Conservation (phyloP, 2,113 vertebrate species). For the Tragelaphus strepsiceros region DNA sequence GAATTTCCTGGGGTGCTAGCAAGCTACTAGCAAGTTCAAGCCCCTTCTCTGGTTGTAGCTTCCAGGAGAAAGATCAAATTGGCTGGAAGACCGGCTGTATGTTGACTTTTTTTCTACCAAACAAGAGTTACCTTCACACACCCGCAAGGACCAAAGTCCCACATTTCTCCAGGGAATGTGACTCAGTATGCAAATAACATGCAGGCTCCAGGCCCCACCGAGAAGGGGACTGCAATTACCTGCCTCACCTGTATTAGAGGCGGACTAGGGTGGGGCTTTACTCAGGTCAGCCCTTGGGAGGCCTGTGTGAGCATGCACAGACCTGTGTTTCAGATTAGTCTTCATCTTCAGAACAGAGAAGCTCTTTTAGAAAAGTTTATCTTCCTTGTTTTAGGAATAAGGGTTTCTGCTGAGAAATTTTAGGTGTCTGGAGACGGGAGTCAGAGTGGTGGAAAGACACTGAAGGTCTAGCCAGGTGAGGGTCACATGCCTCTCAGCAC, state of each 20-base stretch:
- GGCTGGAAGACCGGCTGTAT: not conserved
- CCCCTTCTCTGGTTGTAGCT: not conserved
- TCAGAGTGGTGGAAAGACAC: not conserved
- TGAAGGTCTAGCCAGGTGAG: not conserved
- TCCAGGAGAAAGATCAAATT: not conserved
- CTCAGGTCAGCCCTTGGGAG: not conserved
- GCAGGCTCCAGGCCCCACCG: not conserved
- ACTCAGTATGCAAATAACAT: slow-evolving; percentile 1
- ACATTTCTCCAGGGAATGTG: not conserved
- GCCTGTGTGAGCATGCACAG: not conserved
- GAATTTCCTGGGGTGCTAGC: not conserved
- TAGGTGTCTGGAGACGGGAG: not conserved
- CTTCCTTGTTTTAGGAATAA: slow-evolving; percentile 27
- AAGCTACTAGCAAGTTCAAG: not conserved
- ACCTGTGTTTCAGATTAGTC: not conserved
- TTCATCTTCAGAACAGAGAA: not conserved
- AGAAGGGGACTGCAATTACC: not conserved
- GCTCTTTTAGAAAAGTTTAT: not conserved
- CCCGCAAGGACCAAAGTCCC: not conserved
- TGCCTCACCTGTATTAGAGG: not conserved
- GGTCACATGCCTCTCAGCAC: not conserved
- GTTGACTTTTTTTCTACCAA: not conserved
- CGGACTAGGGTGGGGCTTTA: not conserved
- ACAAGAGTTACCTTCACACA: not conserved
- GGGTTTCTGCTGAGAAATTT: not conserved